Evolutionary conservation across 2,113 vertebrate genomes (phyloP).

Genomic region (Geococcyx californianus): DNA sequence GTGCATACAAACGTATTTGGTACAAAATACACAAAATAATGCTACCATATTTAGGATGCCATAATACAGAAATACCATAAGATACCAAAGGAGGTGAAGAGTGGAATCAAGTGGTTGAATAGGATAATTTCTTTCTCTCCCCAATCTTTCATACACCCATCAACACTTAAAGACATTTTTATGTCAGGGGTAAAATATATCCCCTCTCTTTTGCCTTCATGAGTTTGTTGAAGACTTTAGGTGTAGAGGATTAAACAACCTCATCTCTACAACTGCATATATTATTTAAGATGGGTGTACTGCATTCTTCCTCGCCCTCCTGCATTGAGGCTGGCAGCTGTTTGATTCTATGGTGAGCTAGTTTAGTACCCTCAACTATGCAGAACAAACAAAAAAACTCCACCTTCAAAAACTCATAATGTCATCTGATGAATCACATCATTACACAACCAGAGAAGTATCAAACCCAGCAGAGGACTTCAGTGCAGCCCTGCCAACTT

Average conservation of each 20-base stretch:
- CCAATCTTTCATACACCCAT: background rate
- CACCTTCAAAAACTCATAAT: background rate
- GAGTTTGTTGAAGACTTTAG: background rate
- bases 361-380: background rate
- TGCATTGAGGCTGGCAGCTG: background rate
- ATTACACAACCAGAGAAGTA: background rate
- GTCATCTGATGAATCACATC: background rate
- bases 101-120: background rate
- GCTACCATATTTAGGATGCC: background rate
- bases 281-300: background rate
- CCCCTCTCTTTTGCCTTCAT: background rate
- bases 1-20: background rate
- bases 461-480: background rate
- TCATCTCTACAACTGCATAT: background rate
- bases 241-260: background rate
- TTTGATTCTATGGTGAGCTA: background rate
- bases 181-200: background rate
- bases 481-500: background rate
- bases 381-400: background rate
- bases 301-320: background rate
- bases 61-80: background rate
- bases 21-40: background rate
- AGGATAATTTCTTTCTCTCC: background rate
- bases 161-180: background rate
- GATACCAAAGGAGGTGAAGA: background rate